Evolutionary conservation across 2,797 vertebrate species (phyloP).

Genomic region (Amblyopsis hoosieri): DNA sequence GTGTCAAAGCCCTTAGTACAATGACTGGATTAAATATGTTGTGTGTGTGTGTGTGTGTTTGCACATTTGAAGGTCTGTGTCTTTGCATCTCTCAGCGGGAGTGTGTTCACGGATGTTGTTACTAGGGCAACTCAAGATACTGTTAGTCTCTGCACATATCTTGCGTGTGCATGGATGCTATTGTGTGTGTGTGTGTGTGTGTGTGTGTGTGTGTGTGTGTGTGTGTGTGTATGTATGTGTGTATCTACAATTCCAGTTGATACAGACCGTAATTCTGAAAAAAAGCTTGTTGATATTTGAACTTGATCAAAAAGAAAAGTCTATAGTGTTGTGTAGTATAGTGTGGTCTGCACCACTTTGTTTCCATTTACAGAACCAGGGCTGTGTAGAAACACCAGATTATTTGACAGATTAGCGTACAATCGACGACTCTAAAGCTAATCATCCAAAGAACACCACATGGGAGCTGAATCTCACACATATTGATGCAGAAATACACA

Average conservation of each 20-base stretch:
- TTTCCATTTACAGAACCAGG: too few species aligned
- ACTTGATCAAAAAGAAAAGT: too few species aligned
- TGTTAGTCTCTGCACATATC: background rate
- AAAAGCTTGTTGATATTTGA: too few species aligned
- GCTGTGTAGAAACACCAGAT: too few species aligned
- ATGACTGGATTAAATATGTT: too few species aligned
- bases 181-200: slow-evolving; percentile 13
- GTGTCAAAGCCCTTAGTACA: too few species aligned
- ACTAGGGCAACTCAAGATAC: slow-evolving; percentile 53
- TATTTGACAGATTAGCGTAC: too few species aligned
- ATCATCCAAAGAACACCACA: slow-evolving; percentile 31
- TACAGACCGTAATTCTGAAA: too few species aligned
- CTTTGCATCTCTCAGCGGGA: too few species aligned
- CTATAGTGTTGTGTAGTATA: too few species aligned
- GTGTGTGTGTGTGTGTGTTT: slow-evolving; percentile 16
- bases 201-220: slow-evolving; percentile 4
- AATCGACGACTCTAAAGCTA: too few species aligned
- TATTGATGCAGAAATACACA: background rate
- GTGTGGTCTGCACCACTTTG: too few species aligned
- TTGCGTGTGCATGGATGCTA: slow-evolving; percentile 12
- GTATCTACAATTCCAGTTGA: slow-evolving; percentile 1
- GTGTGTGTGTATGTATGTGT: slow-evolving; percentile 2
- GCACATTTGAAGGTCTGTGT: slow-evolving; percentile 40
- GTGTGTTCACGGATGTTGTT: slow-evolving; percentile 17
- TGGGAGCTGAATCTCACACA: slow-evolving; percentile 27